Evolutionary conservation across 2,888 invertebrate species (phyloP).

Genomic region (Notodonta dromedarius): DNA sequence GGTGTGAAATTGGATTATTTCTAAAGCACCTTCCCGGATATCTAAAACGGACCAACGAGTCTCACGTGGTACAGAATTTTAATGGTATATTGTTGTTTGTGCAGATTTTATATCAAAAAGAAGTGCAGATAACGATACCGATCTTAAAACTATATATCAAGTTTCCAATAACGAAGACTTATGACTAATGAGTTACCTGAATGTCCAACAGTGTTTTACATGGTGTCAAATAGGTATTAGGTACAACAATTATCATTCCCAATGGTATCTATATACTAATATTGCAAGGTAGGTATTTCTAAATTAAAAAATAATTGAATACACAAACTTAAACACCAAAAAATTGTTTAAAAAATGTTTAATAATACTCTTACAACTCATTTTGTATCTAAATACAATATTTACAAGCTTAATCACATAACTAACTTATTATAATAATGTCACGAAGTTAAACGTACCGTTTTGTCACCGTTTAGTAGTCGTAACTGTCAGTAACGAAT

Average conservation of each 20-base stretch:
- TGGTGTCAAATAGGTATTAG: no score
- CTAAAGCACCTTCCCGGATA: constrained; percentile 3
- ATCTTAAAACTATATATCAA: no score
- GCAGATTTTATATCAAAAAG: no score
- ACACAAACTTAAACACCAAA: not conserved
- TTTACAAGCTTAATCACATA: constrained; percentile 76
- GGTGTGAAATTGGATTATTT: constrained; percentile 7
- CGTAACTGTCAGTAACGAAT: constrained; percentile 33
- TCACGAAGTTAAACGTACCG: constrained; percentile 44
- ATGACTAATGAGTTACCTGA: no score
- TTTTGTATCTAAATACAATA: constrained; percentile 82
- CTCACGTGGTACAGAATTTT: not conserved
- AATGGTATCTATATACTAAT: no score
- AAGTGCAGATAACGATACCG: no score
- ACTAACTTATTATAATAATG: constrained; percentile 57
- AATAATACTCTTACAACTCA: constrained; percentile 78
- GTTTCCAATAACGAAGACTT: no score
- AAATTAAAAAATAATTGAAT: not conserved
- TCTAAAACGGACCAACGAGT: not conserved
- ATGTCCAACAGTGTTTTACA: no score
- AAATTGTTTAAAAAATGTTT: constrained; percentile 66
- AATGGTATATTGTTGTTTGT: not conserved
- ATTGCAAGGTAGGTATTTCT: no score
- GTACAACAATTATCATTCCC: no score
- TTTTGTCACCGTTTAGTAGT: constrained; percentile 31